Evolutionary conservation across 1,140 invertebrate species (phyloP).

Genomic region (Drosophila takahashii): DNA sequence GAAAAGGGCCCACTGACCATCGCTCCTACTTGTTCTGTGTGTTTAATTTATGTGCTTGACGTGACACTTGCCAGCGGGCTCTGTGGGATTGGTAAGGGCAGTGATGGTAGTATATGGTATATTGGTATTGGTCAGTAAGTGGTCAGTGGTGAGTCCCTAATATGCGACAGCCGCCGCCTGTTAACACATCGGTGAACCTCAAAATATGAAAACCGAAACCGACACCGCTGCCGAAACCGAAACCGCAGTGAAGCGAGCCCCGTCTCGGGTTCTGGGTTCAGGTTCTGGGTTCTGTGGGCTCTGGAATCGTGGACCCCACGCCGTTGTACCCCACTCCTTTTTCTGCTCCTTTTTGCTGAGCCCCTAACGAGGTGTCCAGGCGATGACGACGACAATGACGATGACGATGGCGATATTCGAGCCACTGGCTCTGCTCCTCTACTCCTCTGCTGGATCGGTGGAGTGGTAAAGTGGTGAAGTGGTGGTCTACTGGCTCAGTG

Average conservation of each 20-base stretch:
- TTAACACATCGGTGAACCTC: constrained; percentile 80
- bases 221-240: constrained; percentile 56
- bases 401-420: constrained; percentile 69
- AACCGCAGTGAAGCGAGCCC: constrained; percentile 32
- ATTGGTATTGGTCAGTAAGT: background rate
- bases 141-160: constrained; percentile 46
- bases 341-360: background rate
- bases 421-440: constrained; percentile 21
- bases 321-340: constrained; percentile 10
- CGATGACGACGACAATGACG: constrained; percentile 53
- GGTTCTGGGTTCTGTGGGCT: constrained; percentile 7
- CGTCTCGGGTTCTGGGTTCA: constrained; percentile 32
- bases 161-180: constrained; percentile 78
- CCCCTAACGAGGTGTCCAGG: constrained; percentile 79
- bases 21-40: constrained; percentile 36
- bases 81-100: constrained; percentile 6
- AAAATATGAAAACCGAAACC: constrained; percentile 82
- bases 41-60: constrained; percentile 79
- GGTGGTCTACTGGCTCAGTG: background rate
- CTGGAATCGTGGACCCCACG: constrained; percentile 45
- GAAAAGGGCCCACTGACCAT: constrained; percentile 1
- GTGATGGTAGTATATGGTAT: constrained; percentile 3
- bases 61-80: constrained; percentile 76
- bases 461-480: background rate
- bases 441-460: background rate